A percentile compares a stretch with the other conserved stretches of the same genome.
Evolutionary conservation across 2,113 vertebrate species (phyloP).

Genomic region (Neodontobutis hainanensis): DNA sequence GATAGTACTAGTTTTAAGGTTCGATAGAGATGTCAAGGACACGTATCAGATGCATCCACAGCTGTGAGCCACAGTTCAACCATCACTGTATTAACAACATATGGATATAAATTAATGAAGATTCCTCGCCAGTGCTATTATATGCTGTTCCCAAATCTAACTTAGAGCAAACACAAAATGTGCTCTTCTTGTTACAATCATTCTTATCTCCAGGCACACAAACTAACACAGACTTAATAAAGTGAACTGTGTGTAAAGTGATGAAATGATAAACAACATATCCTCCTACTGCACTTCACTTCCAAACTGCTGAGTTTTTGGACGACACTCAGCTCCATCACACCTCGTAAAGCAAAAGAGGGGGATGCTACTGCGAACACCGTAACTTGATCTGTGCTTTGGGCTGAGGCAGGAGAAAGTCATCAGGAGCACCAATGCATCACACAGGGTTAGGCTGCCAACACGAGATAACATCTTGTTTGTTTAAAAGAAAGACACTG

Average conservation of each 20-base stretch:
- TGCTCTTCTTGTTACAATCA: slow-evolving; percentile 7
- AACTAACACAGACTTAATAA: not conserved
- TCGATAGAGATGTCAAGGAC: not conserved
- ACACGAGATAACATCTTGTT: not conserved
- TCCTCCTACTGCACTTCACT: slow-evolving; percentile 6
- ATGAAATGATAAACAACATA: slow-evolving; percentile 20
- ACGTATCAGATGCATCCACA: not conserved
- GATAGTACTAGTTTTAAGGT: not conserved
- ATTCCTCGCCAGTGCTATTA: not conserved
- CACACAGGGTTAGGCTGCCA: not conserved
- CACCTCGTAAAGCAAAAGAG: slow-evolving; percentile 37
- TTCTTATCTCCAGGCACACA: slow-evolving; percentile 3
- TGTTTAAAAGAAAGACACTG: too few relatives aligned
- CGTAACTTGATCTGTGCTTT: slow-evolving; percentile 27
- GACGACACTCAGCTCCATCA: slow-evolving; percentile 28
- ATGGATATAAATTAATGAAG: not conserved
- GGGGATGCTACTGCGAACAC: slow-evolving; percentile 17
- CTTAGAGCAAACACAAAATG: slow-evolving; percentile 2
- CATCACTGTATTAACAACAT: not conserved
- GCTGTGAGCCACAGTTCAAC: not conserved
- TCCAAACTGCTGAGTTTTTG: slow-evolving; percentile 18
- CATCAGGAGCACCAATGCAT: not conserved
- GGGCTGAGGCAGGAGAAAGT: slow-evolving; percentile 12
- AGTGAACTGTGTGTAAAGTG: slow-evolving; percentile 6
- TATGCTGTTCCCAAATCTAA: not conserved